Base-by-base conservation (phyloP, 2,113 vertebrate species). In the Antennarius striatus region DNA sequence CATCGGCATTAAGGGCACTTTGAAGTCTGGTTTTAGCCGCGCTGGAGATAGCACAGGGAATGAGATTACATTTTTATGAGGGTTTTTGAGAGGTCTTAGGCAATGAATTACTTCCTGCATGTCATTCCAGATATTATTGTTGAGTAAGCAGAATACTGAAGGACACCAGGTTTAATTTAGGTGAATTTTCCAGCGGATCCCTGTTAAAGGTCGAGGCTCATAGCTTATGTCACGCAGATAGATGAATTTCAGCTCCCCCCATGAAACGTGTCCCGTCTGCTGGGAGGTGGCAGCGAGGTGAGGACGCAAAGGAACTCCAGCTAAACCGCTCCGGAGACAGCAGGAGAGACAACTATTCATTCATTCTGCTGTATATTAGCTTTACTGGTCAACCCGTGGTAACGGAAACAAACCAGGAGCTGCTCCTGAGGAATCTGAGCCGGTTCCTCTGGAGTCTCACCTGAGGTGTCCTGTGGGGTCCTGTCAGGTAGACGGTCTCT, bases 11-110 rank as follows among this genome's bases (percentile, higher is more conserved):
- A 60, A 52, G 56, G 56, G n/a, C 49, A 53, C 47, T 60, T 52
- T 71, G 42, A 56, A 53, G 63, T 68, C 48, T 39, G 15, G 50
- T 32, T 69, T 66, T 30, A 75, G 42, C 4, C 0, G 29, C 43
- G 28, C 48, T 54, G 55, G 36, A 66, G 56, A 77, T 16, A 17
- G 42, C 22, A 22, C 22, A 66, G 17, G 39, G 10, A 62, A 59
- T 49, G 51, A 54, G 55, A 70, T 75, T 46, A 11, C 14, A 60
- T 49, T 84, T 74, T 80, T 75, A 73, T 52, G 36, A 51, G 30
- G 39, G 36, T 55, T 49, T 70, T 72, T 52, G 15, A 59, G 40
- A 40, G 47, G n/a, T 53, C 11, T 55, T 48, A 13, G 58, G 60
- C 63, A 56, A 71, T 40, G 49, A 32, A 16, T 42, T 14, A 43